Conservation (phyloP, 2,113 vertebrate species). For the Quiscalus mexicanus region DNA sequence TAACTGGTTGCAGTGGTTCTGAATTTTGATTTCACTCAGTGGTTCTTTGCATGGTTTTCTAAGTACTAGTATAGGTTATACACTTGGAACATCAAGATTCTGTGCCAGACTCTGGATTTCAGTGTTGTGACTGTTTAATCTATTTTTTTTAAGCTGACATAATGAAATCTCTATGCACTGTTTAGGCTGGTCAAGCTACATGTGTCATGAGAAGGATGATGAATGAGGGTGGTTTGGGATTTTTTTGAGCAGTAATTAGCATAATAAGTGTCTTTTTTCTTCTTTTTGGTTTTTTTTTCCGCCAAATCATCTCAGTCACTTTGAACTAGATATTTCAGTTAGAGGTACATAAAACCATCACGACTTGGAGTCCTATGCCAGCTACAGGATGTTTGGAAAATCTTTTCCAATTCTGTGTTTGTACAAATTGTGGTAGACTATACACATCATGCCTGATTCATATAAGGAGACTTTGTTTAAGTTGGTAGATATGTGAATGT, state of each 20-base stretch:
- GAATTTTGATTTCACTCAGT: background rate
- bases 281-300: accelerated
- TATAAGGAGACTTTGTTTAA: background rate
- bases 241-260: background rate
- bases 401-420: background rate
- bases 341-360: background rate
- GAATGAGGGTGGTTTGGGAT: background rate
- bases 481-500: background rate
- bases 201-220: background rate
- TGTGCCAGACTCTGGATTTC: background rate
- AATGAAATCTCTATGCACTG: background rate
- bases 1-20: background rate
- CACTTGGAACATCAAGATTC: background rate
- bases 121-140: background rate
- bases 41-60: background rate
- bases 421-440: background rate
- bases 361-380: background rate
- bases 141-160: background rate
- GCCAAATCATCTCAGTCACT: background rate
- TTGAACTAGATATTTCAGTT: background rate
- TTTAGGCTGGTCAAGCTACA: background rate
- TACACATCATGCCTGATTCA: background rate
- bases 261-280: background rate
- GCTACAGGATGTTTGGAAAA: background rate
- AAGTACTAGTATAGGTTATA: background rate